Evolutionary conservation across 2,888 invertebrate species (phyloP), one percentile per base, ranked within the genome.

Genomic region (Caenorhabditis macrosperma): DNA sequence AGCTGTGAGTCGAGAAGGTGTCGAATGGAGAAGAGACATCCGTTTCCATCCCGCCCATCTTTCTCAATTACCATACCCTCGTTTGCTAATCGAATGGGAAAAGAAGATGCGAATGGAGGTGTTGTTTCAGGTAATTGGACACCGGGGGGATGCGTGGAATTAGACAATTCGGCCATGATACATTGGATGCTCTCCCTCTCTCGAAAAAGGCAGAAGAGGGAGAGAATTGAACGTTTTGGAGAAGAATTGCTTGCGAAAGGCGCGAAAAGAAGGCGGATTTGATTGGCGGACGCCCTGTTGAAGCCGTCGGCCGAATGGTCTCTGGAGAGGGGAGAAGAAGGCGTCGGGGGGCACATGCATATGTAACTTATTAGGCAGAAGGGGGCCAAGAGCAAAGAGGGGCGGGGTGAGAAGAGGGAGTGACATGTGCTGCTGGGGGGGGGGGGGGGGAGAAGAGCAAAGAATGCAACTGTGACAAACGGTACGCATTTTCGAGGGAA

Each of bases 21-120:
- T 55, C 55, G 55, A 17, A 33, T 55, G 17, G n/a, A n/a, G n/a
- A n/a, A n/a, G n/a, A n/a, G n/a, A n/a, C n/a, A n/a, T 30, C 55
- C 9, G 28, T 20, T 20, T 10, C 48, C 52, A 7, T 30, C 54
- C 33, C 17, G 17, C 55, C 55, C 20, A 17, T 50, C 26, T 26
- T 55, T 35, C 55, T 55, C 55, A 55, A 55, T 55, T 55, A 55
- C 55, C 55, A 55, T 55, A 55, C 55, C 55, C 26, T 28, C 24
- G 15, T 26, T 2, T 24, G 10, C 50, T 17, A 20, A 20, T 46
- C 20, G 20, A 46, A 46, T 46, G 6, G 41, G 20, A 22, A 3
- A 20, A 46, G 4, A 20, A 20, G 46, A 26, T 15, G 5, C 1
- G 26, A 26, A 10, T 26, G 6, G 26, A 26, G 15, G 12, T 15